phyloP scores from a whole-genome alignment of 2,113 vertebrate genomes.

The Nipponia nippon region DNA sequence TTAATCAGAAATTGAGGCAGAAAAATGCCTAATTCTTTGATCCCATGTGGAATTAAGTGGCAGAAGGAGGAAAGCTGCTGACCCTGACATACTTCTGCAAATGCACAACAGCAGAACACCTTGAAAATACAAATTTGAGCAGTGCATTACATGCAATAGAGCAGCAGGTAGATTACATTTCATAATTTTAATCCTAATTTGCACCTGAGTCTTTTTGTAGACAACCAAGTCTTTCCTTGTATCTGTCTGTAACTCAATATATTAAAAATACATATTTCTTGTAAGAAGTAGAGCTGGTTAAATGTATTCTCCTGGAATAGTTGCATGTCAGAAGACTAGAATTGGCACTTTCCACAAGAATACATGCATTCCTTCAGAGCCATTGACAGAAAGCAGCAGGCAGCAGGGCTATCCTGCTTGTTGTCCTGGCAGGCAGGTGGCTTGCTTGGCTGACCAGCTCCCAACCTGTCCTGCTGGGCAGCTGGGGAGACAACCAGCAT shows the following conservation, averaged over 20 bases:
- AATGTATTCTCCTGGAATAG: neutral
- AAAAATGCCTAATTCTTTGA: neutral
- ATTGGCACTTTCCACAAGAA: neutral
- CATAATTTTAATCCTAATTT: neutral
- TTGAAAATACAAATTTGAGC: neutral
- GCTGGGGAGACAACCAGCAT: neutral
- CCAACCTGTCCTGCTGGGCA: neutral
- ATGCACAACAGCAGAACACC: neutral
- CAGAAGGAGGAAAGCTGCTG: neutral
- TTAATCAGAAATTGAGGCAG: neutral
- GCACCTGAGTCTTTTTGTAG: neutral
- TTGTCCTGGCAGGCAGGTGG: neutral
- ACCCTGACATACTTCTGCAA: neutral
- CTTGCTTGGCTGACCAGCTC: slow-evolving; percentile 30
- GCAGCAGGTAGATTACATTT: neutral
- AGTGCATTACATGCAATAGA: neutral
- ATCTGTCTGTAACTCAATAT: neutral
- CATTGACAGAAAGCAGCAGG: slow-evolving; percentile 29
- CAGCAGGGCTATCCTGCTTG: neutral
- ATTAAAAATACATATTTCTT: neutral
- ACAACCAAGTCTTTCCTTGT: neutral
- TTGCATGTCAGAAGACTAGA: neutral
- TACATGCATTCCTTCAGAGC: slow-evolving; percentile 13
- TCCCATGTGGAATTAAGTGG: neutral
- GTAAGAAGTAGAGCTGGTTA: neutral